phyloP scores from a whole-genome alignment of 2,888 invertebrate species.

The Odontocerum albicorne region DNA sequence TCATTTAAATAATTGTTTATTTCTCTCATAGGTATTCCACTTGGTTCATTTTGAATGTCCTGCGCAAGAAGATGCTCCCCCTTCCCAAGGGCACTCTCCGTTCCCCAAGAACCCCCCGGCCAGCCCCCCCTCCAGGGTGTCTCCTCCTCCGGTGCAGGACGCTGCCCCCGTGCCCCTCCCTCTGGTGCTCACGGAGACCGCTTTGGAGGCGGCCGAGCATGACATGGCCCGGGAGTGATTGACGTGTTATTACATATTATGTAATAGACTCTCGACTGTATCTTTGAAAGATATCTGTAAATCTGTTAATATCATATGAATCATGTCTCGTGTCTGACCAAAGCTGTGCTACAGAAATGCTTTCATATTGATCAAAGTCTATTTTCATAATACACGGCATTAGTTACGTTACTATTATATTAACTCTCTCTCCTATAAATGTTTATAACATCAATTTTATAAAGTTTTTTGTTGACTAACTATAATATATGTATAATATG shows the following conservation, averaged over 20 bases:
- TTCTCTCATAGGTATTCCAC: slow-evolving; percentile 80
- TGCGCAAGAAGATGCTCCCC: slow-evolving; percentile 60
- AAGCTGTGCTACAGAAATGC: too few relatives aligned
- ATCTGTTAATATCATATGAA: neutral
- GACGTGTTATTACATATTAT: too few relatives aligned
- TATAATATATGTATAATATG: too few relatives aligned
- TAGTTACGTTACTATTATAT: too few relatives aligned
- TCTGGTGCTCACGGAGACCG: slow-evolving; percentile 51
- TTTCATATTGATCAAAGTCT: too few relatives aligned
- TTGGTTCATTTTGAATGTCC: slow-evolving; percentile 98
- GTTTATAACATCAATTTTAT: too few relatives aligned
- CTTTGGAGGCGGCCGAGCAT: slow-evolving; percentile 53
- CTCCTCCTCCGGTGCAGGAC: slow-evolving; percentile 33
- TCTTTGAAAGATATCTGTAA: too few relatives aligned
- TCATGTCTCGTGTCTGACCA: neutral
- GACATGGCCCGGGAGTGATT: slow-evolving; percentile 18
- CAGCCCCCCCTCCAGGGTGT: slow-evolving; percentile 35
- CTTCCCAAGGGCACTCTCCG: slow-evolving; percentile 33
- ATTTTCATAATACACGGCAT: too few relatives aligned
- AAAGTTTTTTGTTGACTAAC: too few relatives aligned
- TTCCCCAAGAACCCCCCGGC: slow-evolving; percentile 3
- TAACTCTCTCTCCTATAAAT: too few relatives aligned
- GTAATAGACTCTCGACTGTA: too few relatives aligned
- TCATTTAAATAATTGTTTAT: neutral
- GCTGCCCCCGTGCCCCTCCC: slow-evolving; percentile 37